Evolutionary conservation across 1,140 invertebrate species (phyloP), one percentile per base, ranked within the genome.

Genomic region (Drosophila serrata): DNA sequence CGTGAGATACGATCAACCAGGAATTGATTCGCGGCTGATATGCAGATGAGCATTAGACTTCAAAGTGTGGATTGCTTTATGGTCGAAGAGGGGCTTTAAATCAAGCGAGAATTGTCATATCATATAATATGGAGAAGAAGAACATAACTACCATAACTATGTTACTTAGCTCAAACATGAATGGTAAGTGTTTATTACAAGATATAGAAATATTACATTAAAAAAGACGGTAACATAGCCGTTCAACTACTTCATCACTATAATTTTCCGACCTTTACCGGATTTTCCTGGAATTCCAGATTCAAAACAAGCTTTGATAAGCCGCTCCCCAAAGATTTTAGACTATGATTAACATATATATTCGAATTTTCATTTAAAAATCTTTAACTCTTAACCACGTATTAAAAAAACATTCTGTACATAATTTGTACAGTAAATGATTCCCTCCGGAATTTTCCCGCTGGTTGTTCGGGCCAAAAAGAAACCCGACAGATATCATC

Each of bases 21-120:
- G 46, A 67, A 67, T 67, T 67, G 46, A 69, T 69, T 67, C 62
- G 37, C 48, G 46, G 27, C 62, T 22, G 65, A 69, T 67, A 69
- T 69, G 65, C 65, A 69, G 60, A 69, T 69, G 63, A 40, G 60
- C 63, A 33, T 42, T 67, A 69, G 65, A 53, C 62, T 29, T 49
- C 60, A 69, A 67, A 69, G 65, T 64, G 64, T 40, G 42, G 43
- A 63, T 24, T 49, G 63, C 35, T 24, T 49, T 64, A 40, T 64
- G 33, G 12, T 8, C 29, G 40, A 33, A 5, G 6, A 43, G 19
- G 15, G 15, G 29, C 19, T 27, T 11, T 61, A 43, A 64, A 61
- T 43, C 27, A 61, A 31, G 15, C 19, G 35, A 3, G 9, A 33
- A 33, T 33, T 12, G 33, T 11, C 33, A 33, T 33, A 33, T 33